Base-by-base conservation (phyloP, 2,888 invertebrate genomes). In the Cerceris ruficornis region DNA sequence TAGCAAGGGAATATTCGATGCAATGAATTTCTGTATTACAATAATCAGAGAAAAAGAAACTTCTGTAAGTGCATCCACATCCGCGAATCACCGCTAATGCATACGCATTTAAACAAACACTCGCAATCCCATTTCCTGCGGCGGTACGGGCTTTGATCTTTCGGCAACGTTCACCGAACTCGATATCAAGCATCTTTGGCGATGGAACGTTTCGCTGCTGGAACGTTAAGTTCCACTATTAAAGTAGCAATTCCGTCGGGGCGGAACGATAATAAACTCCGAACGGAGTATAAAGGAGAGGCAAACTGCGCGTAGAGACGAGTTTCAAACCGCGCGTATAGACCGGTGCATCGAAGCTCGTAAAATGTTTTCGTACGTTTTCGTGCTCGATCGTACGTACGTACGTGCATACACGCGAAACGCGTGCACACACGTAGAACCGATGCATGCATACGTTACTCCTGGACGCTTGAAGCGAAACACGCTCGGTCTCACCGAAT, bases 331-430 rank as follows among this genome's bases (percentile, higher is more conserved):
- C 50, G 54, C 39, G 49, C 39, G 28, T 6, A n/a, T 58, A 55
- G 28, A 52, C 17, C 39, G 5, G 43, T 43, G 55, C 58, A 62
- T 70, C 28, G 5, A 41, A n/a, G 7, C 50, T 58, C 67, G 52
- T 75, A 58, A 73, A 75, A 77, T 69, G 68, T 69, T 71, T 83
- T 70, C 69, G 66, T 75, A 73, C 72, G 72, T 80, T 82, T 79
- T 75, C 78, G 72, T 59, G 62, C 42, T 69, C 75, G 75, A 83
- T 82, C 75, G 71, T 64, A 62, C 69, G 67, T 79, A 72, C 64
- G 73, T 46, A 39, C 46, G 13, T 50, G 13, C n/a, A n/a, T n/a
- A n/a, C 42, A 42, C 14, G 54, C 52, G 52, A 11, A 8, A 11
- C 11, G 46, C 46, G 1, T 11, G 8, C 5, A 11, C 6, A 1